Evolutionary conservation across 2,113 vertebrate species (phyloP), one percentile per base, ranked within the genome.

Genomic region (Donacobius atricapilla): DNA sequence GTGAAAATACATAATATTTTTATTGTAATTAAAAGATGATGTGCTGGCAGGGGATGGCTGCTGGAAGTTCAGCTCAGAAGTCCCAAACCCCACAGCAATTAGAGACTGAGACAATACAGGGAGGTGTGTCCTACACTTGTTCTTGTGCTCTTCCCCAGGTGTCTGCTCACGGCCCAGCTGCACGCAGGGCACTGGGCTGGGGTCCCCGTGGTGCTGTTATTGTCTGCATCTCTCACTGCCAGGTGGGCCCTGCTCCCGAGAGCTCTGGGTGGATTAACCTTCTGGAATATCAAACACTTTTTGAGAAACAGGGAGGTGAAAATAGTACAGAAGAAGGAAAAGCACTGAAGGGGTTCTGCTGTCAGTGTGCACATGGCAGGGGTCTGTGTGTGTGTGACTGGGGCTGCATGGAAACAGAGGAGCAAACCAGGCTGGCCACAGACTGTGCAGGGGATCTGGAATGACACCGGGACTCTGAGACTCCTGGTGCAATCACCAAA

Each of bases 71-170:
- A 66, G 39, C 35, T 83, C 24, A 66, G 69, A 89, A 71, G 24
- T 79, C 81, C 56, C 73, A 71, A 87, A 78, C 4, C 61, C 47
- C 60, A 50, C 35, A 81, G 4, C 83, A 87, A 89, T 91, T 77
- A 91, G 76, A 70, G 54, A 22, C 42, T 73, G 68, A 90, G 37
- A 48, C 37, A 50, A 20, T 20, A n/a, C 8, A 50, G 45, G 50
- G 44, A 80, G 53, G 40, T 24, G 19, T 66, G 42, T 65, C 87
- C 76, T 81, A 54, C 45, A 20, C 57, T 72, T 80, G 63, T 21
- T 48, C 33, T 68, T 79, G 57, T 39, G 44, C 65, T 51, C 24
- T 61, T 60, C 71, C 80, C 31, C 31, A 63, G 33, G 48, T 47
- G 14, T 78, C 42, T 50, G 31, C 56, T 82, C 61, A 2, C 0